phyloP scores from a whole-genome alignment of 2,888 invertebrate species.

The Agapostemon virescens region DNA sequence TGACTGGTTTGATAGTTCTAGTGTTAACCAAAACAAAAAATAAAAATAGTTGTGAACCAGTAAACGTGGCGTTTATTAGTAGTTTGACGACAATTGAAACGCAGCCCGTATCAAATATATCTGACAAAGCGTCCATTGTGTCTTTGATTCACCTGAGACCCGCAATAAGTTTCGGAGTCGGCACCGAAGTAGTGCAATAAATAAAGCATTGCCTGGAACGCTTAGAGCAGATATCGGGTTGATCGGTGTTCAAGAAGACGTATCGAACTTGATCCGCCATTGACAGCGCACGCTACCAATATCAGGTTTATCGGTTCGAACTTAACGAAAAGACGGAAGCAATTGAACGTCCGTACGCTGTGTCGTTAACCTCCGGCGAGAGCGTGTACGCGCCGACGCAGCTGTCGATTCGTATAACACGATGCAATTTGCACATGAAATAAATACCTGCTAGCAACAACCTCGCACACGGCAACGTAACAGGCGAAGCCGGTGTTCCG shows the following conservation, averaged over 20 bases:
- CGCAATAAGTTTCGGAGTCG: neutral
- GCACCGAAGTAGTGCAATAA: neutral
- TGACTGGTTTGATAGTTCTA: too few species aligned
- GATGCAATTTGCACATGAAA: conserved; percentile 59
- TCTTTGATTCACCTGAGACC: neutral
- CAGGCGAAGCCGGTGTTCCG: neutral
- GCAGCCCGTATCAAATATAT: neutral
- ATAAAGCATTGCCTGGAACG: neutral
- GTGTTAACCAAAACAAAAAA: too few species aligned
- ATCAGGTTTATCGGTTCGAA: conserved; percentile 33
- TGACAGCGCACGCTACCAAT: conserved; percentile 7
- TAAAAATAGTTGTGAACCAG: too few species aligned
- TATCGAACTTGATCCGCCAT: neutral
- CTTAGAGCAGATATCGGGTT: neutral
- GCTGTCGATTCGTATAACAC: conserved; percentile 35
- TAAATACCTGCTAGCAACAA: conserved; percentile 47
- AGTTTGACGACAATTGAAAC: too few species aligned
- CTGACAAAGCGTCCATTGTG: neutral
- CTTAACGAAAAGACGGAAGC: conserved; percentile 47
- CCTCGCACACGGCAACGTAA: conserved; percentile 29
- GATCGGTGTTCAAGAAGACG: neutral
- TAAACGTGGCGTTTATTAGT: too few species aligned
- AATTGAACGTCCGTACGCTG: conserved; percentile 24
- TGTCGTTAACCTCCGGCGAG: conserved; percentile 62
- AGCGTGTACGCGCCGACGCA: conserved; percentile 20